These are phyloP conservation scores for Plectropomus leopardus DNA, from an alignment of 2,113 vertebrate species.

Conservation along the genomic window DNA sequence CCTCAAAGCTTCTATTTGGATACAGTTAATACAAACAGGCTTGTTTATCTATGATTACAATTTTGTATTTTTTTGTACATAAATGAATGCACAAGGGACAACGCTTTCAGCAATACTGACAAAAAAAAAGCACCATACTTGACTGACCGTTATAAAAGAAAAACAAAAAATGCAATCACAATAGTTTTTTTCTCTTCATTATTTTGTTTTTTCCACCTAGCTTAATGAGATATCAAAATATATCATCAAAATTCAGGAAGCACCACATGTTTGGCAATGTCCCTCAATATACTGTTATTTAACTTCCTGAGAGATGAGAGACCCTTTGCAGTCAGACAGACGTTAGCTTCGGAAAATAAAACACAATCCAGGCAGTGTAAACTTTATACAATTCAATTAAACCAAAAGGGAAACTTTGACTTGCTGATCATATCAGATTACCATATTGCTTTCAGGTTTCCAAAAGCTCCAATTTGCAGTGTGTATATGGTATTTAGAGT, in stretches of 20 bases:
- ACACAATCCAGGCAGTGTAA: constrained; percentile 37
- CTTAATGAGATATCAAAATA: constrained; percentile 45
- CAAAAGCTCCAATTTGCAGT: constrained; percentile 3
- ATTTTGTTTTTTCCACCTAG: constrained; percentile 24
- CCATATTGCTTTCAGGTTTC: constrained; percentile 11
- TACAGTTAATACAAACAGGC: constrained; percentile 81
- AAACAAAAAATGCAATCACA: constrained; percentile 14
- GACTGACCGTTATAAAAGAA: constrained; percentile 26
- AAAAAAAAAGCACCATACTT: constrained; percentile 44
- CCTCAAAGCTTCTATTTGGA: constrained; percentile 79
- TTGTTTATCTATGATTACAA: constrained; percentile 47
- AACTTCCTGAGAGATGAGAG: constrained; percentile 64
- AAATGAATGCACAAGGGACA: constrained; percentile 54
- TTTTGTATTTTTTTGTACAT: constrained; percentile 35
- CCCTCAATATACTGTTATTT: constrained; percentile 30
- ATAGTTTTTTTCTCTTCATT: not conserved
- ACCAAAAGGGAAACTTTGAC: constrained; percentile 17
- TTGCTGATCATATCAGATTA: constrained; percentile 19
- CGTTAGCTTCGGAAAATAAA: constrained; percentile 32
- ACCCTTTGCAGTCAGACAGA: constrained; percentile 22
- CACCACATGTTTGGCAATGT: constrained; percentile 45
- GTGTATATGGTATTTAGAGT: constrained; percentile 7
- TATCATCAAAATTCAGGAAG: constrained; percentile 22
- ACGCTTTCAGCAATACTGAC: constrained; percentile 47
- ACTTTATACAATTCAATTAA: constrained; percentile 27